Base-by-base conservation (phyloP, 2,888 invertebrate genomes). In the Parnassius mnemosyne region DNA sequence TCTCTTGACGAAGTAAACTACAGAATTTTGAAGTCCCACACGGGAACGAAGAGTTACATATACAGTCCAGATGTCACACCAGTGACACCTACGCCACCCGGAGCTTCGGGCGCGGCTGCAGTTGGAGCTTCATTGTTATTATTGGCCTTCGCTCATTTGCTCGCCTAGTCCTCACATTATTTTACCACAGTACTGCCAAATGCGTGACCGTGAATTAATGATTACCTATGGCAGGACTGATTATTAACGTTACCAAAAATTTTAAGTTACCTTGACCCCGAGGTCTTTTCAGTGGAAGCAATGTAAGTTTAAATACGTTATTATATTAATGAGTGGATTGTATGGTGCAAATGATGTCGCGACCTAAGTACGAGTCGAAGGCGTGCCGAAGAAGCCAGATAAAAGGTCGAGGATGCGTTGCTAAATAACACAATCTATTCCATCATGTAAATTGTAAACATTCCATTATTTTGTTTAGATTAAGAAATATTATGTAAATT, bases 1-100 rank as follows among this genome's bases (percentile, higher is more conserved):
- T 92, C 94, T 67, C 70, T 90, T 20, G 89, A 84, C 60, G 92
- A 93, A 71, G 89, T 93, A 13, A 96, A 95, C 81, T 96, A 94
- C 79, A 92, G 95, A 65, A 92, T 96, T 65, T 82, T 95, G 66
- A 90, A 93, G 63, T 93, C 93, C 0, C 89, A 92, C 66, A 92
- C 93, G 9, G 94, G 94, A 0, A 88, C 92, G 34, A 93, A 92
- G 77, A 94, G 93, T 74, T 95, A 96, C 82, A 90, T 95, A 68
- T 94, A 93, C 70, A 89, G 82, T 47, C 89, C 89, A 58, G 87
- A 89, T 44, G 54, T 86, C 69, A 66, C 70, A 53, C 71, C 78
- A 10, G 62, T 69, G 12, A 60, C 66, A 16, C 66, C 70, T 41
- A 64, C 69, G 13, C 73, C 68, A 52, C 74, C 79, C 13, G 81